Evolutionary conservation across 2,888 invertebrate species (phyloP), one percentile per base, ranked within the genome.

Genomic region (Agrotis segetum): DNA sequence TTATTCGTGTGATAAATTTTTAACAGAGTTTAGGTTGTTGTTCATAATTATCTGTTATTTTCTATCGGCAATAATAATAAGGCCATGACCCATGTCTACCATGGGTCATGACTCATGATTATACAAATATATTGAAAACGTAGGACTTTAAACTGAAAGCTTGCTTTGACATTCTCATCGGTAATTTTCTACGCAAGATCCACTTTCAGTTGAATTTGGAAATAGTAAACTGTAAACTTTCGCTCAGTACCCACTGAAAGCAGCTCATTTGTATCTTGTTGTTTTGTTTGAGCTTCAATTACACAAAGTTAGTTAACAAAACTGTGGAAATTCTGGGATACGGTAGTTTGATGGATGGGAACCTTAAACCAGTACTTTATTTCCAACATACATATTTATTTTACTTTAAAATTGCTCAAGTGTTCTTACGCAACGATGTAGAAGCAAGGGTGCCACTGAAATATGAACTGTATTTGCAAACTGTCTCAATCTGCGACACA

Each of bases 251-350:
- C 40, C 63, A 65, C 40, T 62, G 29, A 46, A 58, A 67, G 56
- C 49, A 60, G 24, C n/a, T 21, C 47, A 61, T 19, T 73, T 17
- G 17, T 13, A 47, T 56, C 24, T 58, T 64, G 61, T 69, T 70
- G 21, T 59, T 52, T 40, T 58, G 19, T 74, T 65, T 74, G 58
- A 24, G 24, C 49, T 17, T 40, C 50, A 69, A 77, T 67, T 55
- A 69, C 6, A 55, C n/a, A 29, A 72, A 65, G 24, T 61, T 59
- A 64, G 46, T 21, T 40, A 64, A 71, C 34, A 46, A 76, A 77
- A 66, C 5, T 13, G n/a, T 58, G 34, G 17, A 17, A 29, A 29
- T 66, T 74, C 40, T 19, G 11, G 44, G 21, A 21, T 19, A 16
- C 16, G 49, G 44, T 72, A 9, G n/a, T 7, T 40, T 55, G 11